Percentiles rank a stretch among this genome's conserved stretches.
Conservation (phyloP, 2,797 vertebrate genomes). For the Aphelocoma californica region DNA sequence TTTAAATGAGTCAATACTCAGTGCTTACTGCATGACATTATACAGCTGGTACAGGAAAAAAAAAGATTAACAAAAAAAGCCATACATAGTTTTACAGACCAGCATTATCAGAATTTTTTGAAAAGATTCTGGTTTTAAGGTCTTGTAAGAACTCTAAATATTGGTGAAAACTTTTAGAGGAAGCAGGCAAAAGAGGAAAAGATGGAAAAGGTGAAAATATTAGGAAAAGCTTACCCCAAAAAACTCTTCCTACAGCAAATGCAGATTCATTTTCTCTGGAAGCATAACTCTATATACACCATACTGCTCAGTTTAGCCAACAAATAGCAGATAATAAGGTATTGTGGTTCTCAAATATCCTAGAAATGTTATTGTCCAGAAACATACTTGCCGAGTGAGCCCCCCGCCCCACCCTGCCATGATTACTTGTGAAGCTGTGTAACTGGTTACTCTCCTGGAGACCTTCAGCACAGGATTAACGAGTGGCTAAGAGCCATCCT, state of each 20-base stretch:
- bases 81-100: not conserved
- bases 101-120: not conserved
- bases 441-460: conserved; percentile 2
- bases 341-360: not conserved
- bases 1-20: not conserved
- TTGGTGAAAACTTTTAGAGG: not conserved
- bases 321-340: not conserved
- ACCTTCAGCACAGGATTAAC: conserved; percentile 31
- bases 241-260: not conserved
- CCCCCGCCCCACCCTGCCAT: accelerated
- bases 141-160: not conserved
- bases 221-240: conserved; percentile 13
- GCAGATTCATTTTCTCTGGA: conserved; percentile 2
- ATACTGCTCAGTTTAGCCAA: not conserved
- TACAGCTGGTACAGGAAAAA: not conserved
- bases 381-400: not conserved
- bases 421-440: not conserved
- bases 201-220: not conserved
- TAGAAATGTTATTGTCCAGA: not conserved
- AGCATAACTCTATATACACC: not conserved
- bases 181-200: not conserved
- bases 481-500: conserved; percentile 29
- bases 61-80: not conserved
- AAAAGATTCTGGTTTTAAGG: not conserved
- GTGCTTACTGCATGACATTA: not conserved